Evolutionary conservation across 2,797 vertebrate species (phyloP).

Genomic region (Tinamus major): DNA sequence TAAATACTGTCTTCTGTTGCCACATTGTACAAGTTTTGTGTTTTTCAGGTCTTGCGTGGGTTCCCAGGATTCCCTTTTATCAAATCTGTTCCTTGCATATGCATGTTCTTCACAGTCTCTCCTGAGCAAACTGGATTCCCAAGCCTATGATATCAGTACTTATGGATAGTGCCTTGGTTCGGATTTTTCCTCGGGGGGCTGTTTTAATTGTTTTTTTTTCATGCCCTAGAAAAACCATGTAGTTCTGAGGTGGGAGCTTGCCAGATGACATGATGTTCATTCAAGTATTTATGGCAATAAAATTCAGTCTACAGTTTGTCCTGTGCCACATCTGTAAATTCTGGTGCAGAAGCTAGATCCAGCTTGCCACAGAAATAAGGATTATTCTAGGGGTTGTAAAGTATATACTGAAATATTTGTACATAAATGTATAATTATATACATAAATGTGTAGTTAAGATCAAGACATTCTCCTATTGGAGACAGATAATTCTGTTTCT

Average conservation of each 20-base stretch:
- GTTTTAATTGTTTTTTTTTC: neutral
- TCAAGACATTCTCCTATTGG: fast-evolving
- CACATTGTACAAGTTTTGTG: neutral
- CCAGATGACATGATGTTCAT: neutral
- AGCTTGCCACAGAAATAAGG: neutral
- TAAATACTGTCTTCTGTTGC: neutral
- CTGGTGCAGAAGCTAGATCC: neutral
- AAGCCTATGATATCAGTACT: fast-evolving
- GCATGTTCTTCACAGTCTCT: neutral
- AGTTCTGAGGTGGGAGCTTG: neutral
- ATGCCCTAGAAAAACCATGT: neutral
- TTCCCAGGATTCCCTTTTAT: neutral
- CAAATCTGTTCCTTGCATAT: fast-evolving
- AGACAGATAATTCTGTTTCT: neutral
- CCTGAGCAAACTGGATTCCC: fast-evolving
- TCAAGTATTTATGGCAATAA: neutral
- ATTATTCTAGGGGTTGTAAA: neutral
- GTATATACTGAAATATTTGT: neutral
- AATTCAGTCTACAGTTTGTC: neutral
- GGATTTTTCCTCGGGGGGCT: neutral
- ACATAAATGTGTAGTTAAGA: neutral
- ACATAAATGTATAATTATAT: neutral
- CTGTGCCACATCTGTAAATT: neutral
- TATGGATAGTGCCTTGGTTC: neutral
- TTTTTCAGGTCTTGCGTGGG: neutral